phyloP scores from a whole-genome alignment of 30 jellyfish, hydroid and myxozoan species.

The Pseudorhiza aurosa region DNA sequence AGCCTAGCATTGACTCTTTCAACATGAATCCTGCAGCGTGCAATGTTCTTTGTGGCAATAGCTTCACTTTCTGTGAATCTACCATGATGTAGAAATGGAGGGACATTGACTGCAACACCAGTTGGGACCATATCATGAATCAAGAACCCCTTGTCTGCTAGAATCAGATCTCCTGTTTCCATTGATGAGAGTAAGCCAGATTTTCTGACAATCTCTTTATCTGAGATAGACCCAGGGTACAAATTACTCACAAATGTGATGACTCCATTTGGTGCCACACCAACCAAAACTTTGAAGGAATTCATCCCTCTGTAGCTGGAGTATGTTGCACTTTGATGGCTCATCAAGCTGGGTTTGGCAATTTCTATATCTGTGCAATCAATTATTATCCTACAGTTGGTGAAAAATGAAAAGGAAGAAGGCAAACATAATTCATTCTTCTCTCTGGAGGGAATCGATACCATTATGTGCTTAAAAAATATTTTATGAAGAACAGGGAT shows the following conservation, averaged over 20 bases:
- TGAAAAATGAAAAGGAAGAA: slow-evolving; percentile 1
- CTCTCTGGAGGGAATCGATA: too few relatives aligned
- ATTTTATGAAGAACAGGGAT: too few relatives aligned
- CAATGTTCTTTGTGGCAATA: slow-evolving; percentile 12
- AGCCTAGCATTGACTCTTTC: slow-evolving; percentile 35
- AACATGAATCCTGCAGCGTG: slow-evolving; percentile 37
- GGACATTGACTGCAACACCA: slow-evolving; percentile 29
- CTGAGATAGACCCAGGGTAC: slow-evolving; percentile 17
- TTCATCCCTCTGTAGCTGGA: slow-evolving; percentile 20
- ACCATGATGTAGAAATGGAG: slow-evolving; percentile 12
- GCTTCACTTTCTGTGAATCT: slow-evolving; percentile 19
- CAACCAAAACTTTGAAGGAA: slow-evolving; percentile 15
- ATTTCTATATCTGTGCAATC: slow-evolving; percentile 27
- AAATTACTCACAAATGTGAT: slow-evolving; percentile 17
- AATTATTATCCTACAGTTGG: slow-evolving; percentile 48
- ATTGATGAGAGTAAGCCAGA: slow-evolving; percentile 1
- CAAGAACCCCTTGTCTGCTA: slow-evolving; percentile 54
- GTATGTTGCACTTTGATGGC: background rate
- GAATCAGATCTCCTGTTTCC: slow-evolving; percentile 33
- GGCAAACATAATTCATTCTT: too few relatives aligned
- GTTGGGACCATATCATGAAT: slow-evolving; percentile 30
- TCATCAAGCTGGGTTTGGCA: slow-evolving; percentile 29
- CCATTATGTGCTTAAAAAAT: too few relatives aligned
- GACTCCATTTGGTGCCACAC: slow-evolving; percentile 50
- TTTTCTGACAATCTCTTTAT: slow-evolving; percentile 1